Base-by-base conservation (phyloP, 2,888 invertebrate species). In the Alentia gelatinosa region DNA sequence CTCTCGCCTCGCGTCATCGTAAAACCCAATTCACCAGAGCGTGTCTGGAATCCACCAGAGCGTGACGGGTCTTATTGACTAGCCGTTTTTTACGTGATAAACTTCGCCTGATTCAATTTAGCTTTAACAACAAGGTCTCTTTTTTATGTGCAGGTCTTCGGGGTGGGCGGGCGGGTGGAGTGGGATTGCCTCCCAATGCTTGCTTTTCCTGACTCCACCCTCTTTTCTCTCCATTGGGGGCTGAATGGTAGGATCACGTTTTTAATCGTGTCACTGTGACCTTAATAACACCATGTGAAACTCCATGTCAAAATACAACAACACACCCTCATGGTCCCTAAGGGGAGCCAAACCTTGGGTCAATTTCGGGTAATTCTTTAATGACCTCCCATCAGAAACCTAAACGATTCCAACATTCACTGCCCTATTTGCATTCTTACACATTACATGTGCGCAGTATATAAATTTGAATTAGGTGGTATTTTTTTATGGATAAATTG, bases 261-360 rank as follows among this genome's bases (percentile, higher is more conserved):
- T 79, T 79, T n/a, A 79, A 39, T 79, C 39, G 79, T 79, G 79
- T 23, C 79, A 79, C 37, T 39, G 12, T 79, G 79, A 79, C 79
- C 79, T 79, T 35, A 79, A 35, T 19, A 79, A 79, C 79, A 79
- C 15, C 39, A 79, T 68, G 68, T 68, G 68, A 68, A 30, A 26
- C 40, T 83, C 26, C 39, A 39, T 86, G 86, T 47, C 86, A 86
- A n/a, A 86, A 86, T 47, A 86, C 42, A 86, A 86, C 86, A 86
- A 86, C 86, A 86, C 15, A 47, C 86, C 86, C 86, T 50, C 86
- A 86, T 86, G 86, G 15, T 30, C 30, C 86, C 86, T 50, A 7
- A 42, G 47, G 86, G 86, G 26, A 9, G 35, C 23, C 37, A 33
- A 39, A 79, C 0, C 79, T 23, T 39, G n/a, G 79, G 79, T 79